These are phyloP conservation scores for Myrmecophaga tridactyla DNA, from an alignment of 2,113 vertebrate genomes.

Conservation along the genomic window DNA sequence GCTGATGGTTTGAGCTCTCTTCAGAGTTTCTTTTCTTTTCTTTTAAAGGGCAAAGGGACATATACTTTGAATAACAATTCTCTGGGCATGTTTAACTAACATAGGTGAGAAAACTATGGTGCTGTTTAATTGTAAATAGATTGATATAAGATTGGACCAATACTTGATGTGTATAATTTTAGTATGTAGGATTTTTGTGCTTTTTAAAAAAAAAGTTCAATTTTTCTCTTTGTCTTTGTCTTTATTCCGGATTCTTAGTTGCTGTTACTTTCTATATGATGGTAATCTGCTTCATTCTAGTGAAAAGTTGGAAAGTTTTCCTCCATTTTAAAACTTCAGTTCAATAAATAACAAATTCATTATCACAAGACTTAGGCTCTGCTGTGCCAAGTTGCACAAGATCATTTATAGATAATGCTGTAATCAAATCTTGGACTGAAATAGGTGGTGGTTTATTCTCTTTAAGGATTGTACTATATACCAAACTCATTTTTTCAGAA, in stretches of 20 bases:
- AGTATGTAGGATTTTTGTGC: slow-evolving; percentile 77
- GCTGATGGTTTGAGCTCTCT: slow-evolving; percentile 57
- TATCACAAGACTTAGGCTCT: background rate
- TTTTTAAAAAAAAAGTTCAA: slow-evolving; percentile 66
- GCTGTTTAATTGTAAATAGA: slow-evolving; percentile 77
- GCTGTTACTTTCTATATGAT: background rate
- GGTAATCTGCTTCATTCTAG: background rate
- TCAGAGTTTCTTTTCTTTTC: slow-evolving; percentile 59
- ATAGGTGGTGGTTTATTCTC: background rate
- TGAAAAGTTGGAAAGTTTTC: background rate
- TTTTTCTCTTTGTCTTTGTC: slow-evolving; percentile 73
- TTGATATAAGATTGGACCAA: slow-evolving; percentile 71
- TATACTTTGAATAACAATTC: slow-evolving; percentile 63
- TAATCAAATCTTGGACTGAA: background rate
- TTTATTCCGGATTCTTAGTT: slow-evolving; percentile 61
- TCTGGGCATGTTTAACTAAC: slow-evolving; percentile 69
- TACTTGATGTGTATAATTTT: slow-evolving; percentile 78
- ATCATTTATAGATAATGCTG: background rate
- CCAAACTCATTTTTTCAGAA: slow-evolving; percentile 16
- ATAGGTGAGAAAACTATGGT: slow-evolving; percentile 72
- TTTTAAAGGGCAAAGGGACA: slow-evolving; percentile 72
- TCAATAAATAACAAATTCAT: slow-evolving; percentile 31
- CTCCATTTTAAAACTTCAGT: background rate
- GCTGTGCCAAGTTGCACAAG: background rate
- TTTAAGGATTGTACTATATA: background rate